These are phyloP conservation scores for Chlorodrepanis virens DNA, from an alignment of 2,113 vertebrate genomes.

Conservation along the genomic window DNA sequence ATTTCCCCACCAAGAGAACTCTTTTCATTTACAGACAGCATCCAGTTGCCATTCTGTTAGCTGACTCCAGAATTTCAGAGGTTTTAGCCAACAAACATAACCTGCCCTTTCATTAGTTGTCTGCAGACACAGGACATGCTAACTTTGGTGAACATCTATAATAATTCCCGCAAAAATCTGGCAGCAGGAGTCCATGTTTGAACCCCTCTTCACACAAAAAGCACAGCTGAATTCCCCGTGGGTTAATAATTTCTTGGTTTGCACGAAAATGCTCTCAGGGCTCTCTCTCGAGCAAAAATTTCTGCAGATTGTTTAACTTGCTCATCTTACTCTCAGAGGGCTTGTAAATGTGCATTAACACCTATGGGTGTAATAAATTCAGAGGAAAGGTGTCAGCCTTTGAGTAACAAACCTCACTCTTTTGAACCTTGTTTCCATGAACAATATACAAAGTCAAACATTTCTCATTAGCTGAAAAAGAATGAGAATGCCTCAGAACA, in stretches of 20 bases:
- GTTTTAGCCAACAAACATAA: not conserved
- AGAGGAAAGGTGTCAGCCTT: not conserved
- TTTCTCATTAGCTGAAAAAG: slow-evolving; percentile 54
- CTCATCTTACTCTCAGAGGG: not conserved
- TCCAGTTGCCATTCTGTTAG: not conserved
- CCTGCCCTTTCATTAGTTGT: not conserved
- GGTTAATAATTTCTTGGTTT: not conserved
- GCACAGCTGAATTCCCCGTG: not conserved
- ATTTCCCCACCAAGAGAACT: not conserved
- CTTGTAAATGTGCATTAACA: not conserved
- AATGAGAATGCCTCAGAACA: slow-evolving; percentile 44
- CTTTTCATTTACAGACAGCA: not conserved
- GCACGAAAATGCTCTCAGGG: not conserved
- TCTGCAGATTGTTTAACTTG: not conserved
- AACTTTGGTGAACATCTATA: not conserved
- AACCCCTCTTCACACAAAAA: not conserved
- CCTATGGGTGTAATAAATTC: not conserved
- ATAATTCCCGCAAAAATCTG: not conserved
- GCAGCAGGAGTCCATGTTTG: accelerated
- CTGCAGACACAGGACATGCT: not conserved
- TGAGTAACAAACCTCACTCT: not conserved
- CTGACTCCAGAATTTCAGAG: not conserved
- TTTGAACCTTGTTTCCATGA: not conserved
- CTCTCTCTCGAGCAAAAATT: not conserved
- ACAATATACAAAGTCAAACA: not conserved